Conservation (phyloP, 2,113 vertebrate genomes). For the Raja brachyura region DNA sequence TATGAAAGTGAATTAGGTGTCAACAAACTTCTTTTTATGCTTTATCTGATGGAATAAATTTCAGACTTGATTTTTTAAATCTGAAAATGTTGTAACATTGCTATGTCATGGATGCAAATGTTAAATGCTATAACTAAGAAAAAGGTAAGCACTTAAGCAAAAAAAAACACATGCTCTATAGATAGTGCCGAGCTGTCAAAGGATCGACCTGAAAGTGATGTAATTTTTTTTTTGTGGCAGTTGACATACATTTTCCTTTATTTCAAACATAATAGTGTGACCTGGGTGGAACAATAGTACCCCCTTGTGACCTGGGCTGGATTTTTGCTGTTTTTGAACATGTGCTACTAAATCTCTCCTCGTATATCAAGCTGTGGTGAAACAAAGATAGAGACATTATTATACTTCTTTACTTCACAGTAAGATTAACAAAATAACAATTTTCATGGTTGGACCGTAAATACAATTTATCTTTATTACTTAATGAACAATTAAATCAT, state of each 20-base stretch:
- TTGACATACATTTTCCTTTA: not conserved
- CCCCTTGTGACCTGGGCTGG: slow-evolving; percentile 28
- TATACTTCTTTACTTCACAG: not conserved
- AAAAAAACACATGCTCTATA: not conserved
- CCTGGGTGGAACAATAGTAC: slow-evolving; percentile 28
- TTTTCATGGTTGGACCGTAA: not conserved
- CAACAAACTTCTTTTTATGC: no score
- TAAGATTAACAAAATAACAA: not conserved
- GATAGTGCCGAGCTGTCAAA: not conserved
- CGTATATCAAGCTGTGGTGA: not conserved
- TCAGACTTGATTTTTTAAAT: no score
- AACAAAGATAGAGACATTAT: not conserved
- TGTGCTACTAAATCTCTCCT: not conserved
- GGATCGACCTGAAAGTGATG: not conserved
- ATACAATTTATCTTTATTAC: not conserved
- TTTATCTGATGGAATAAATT: no score
- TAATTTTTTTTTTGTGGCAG: not conserved
- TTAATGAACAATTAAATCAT: not conserved
- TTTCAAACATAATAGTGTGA: not conserved
- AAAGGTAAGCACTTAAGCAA: not conserved
- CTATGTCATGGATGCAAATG: not conserved
- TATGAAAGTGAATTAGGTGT: no score
- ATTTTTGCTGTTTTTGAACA: not conserved
- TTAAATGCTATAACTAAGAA: not conserved
- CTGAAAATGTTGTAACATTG: no score